A percentile compares a stretch with the other conserved stretches of the same genome.
phyloP scores from a whole-genome alignment of 2,113 vertebrate genomes.

The Tragelaphus buxtoni region DNA sequence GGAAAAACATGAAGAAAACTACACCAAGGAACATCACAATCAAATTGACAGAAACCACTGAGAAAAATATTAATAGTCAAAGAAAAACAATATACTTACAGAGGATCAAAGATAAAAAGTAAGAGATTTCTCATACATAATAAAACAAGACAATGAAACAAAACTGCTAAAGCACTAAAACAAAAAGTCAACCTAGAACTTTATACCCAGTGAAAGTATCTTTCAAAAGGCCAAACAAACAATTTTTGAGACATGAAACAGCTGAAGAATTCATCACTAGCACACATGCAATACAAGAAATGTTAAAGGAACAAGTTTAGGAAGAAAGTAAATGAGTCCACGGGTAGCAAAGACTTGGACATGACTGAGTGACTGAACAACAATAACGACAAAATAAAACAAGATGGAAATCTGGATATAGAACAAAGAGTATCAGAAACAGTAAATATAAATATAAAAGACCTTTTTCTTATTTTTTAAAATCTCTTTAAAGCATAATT shows the following conservation, averaged over 20 bases:
- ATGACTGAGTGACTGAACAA: background rate
- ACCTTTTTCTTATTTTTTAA: background rate
- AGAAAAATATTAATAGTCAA: background rate
- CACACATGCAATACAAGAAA: background rate
- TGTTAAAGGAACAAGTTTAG: background rate
- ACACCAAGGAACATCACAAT: background rate
- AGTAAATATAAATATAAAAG: background rate
- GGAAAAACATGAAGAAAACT: background rate
- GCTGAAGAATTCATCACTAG: background rate
- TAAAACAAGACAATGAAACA: background rate
- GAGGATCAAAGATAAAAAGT: background rate
- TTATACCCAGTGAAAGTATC: background rate
- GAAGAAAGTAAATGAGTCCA: background rate
- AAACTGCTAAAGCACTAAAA: background rate
- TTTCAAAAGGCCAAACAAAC: background rate
- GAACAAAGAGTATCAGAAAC: background rate
- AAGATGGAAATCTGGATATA: background rate
- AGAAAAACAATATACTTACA: background rate
- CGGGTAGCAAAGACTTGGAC: fast-evolving
- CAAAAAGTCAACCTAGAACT: background rate
- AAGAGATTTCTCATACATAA: background rate
- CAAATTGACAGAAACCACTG: background rate
- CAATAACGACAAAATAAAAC: background rate
- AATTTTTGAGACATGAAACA: background rate
- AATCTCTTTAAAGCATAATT: background rate